Conservation (phyloP, 2,113 vertebrate species). For the Coregonus clupeaformis region DNA sequence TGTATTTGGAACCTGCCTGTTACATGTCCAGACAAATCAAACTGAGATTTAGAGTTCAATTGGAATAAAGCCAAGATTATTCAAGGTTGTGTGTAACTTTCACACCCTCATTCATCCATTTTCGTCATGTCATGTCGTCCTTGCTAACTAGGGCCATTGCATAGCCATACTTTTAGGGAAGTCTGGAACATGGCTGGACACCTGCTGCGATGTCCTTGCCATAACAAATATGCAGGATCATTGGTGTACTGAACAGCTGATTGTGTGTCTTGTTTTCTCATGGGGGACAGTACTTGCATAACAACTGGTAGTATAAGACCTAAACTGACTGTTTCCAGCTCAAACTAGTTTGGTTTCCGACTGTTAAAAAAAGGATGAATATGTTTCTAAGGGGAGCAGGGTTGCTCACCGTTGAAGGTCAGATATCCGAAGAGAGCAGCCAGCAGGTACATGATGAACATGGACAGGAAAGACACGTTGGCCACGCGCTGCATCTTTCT, state of each 20-base stretch:
- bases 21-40: slow-evolving; percentile 2
- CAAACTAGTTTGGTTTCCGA: not conserved
- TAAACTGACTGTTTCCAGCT: too few relatives aligned
- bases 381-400: not conserved
- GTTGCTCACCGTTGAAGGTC: slow-evolving; percentile 87
- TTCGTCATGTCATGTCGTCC: not conserved
- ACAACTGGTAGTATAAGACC: slow-evolving; percentile 4
- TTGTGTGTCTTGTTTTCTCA: too few relatives aligned
- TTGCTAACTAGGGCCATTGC: slow-evolving; percentile 22
- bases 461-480: slow-evolving; percentile 93
- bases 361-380: not conserved
- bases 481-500: slow-evolving; percentile 94
- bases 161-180: slow-evolving; percentile 24
- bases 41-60: not conserved
- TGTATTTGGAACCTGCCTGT: not conserved
- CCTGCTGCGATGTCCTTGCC: slow-evolving; percentile 21
- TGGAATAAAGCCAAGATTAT: not conserved
- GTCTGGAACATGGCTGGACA: slow-evolving; percentile 23
- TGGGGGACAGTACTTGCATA: slow-evolving; percentile 9
- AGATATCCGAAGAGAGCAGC: slow-evolving; percentile 97
- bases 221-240: slow-evolving; percentile 19
- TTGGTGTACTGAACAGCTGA: too few relatives aligned
- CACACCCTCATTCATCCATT: not conserved
- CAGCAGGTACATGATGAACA: slow-evolving; percentile 97
- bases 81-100: not conserved